Base-by-base conservation (phyloP, 2,888 invertebrate species). In the Sphecodes monilicornis region DNA sequence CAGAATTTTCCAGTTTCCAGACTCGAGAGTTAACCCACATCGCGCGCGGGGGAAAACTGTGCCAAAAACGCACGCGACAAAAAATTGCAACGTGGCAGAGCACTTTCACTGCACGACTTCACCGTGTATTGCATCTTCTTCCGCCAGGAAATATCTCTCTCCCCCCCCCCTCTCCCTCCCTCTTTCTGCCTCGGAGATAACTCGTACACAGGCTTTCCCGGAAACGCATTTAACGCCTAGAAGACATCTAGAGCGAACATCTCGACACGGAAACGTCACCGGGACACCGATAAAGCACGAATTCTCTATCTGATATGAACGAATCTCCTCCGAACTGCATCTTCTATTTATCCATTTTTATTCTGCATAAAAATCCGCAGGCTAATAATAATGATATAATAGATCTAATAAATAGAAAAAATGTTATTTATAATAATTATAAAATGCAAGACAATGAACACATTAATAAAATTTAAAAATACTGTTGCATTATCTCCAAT, bases 261-360 rank as follows among this genome's bases (percentile, higher is more conserved):
- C 80, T 84, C 76, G 85, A 72, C 85, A 75, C 50, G 68, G 54
- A 71, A 80, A 80, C 71, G 68, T 85, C 66, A 41, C 71, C 41
- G 84, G 85, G n/a, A n/a, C n/a, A 78, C 41, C 82, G 90, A 91
- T 90, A 91, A 91, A 85, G 79, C 87, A 91, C 87, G 87, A 76
- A 78, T 77, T 82, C 43, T 46, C 54, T 73, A 86, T 90, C 87
- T 82, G 86, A 90, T 87, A 16, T 4, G 29, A 60, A 29, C 54
- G 10, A 22, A n/a, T 57, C 8, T 8, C n/a, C 54, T 22, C 10
- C n/a, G 54, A n/a, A n/a, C n/a, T 5, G 8, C 10, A n/a, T n/a
- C n/a, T 57, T n/a, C 22, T 57, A 72, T 72, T 50, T 75, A 69
- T 78, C 73, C 50, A n/a, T n/a, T n/a, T n/a, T n/a, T n/a, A n/a